phyloP scores from a whole-genome alignment of 2,113 vertebrate species.

The Isurus oxyrinchus region DNA sequence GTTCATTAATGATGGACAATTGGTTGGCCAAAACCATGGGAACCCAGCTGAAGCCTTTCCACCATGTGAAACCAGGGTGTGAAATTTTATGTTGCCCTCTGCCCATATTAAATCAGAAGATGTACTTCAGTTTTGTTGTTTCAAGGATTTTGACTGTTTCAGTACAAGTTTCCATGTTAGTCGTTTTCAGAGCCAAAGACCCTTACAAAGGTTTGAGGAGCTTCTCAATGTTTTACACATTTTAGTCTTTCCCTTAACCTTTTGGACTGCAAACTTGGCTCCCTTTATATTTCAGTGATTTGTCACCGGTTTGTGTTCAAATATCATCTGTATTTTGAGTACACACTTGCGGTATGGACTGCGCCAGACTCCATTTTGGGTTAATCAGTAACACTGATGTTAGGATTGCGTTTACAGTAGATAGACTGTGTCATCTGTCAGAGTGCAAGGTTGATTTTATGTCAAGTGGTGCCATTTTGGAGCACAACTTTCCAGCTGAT shows the following conservation, averaged over 20 bases:
- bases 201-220: neutral
- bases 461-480: too few species aligned
- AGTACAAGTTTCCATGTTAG: neutral
- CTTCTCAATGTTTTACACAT: neutral
- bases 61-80: neutral
- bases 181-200: neutral
- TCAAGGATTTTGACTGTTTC: neutral
- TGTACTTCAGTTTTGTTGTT: neutral
- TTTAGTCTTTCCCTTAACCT: neutral
- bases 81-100: neutral
- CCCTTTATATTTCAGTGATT: neutral
- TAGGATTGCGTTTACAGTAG: too few species aligned
- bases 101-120: too few species aligned
- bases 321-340: too few species aligned
- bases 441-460: too few species aligned
- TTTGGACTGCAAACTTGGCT: neutral
- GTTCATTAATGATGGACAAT: neutral
- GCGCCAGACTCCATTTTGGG: too few species aligned
- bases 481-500: too few species aligned
- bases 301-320: neutral
- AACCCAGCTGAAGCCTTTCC: neutral
- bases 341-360: too few species aligned
- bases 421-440: too few species aligned
- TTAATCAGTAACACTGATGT: too few species aligned
- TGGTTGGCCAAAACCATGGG: neutral